Evolutionary conservation across 1,140 invertebrate species (phyloP).

Genomic region (Grapholita molesta): DNA sequence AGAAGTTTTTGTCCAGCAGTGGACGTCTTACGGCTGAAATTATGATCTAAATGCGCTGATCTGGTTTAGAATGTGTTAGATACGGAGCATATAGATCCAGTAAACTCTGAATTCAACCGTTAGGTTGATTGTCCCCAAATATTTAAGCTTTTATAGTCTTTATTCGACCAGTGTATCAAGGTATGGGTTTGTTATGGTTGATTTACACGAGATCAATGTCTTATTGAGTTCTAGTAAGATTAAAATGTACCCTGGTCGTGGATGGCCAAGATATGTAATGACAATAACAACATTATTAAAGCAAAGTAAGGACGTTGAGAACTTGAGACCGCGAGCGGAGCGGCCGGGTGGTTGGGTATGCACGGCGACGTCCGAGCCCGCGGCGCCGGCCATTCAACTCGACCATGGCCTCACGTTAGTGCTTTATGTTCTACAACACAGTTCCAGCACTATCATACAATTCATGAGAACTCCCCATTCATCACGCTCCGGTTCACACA

Average conservation of each 20-base stretch:
- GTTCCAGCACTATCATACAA: constrained; percentile 20
- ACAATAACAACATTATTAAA: constrained; percentile 57
- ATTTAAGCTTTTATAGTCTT: background rate
- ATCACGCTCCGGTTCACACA: constrained; percentile 31
- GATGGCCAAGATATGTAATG: background rate
- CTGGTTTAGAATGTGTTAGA: background rate
- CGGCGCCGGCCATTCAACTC: constrained; percentile 66
- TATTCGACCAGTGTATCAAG: background rate
- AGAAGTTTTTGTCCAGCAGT: too few species aligned
- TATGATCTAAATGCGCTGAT: too few species aligned
- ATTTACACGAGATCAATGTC: background rate
- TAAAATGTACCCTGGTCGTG: background rate
- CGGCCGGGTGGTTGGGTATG: constrained; percentile 36
- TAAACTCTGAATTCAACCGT: background rate
- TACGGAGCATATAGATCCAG: background rate
- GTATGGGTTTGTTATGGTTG: background rate
- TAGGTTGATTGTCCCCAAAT: background rate
- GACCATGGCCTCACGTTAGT: constrained; percentile 45
- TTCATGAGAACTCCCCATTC: constrained; percentile 13
- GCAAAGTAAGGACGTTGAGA: constrained; percentile 61
- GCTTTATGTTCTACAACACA: constrained; percentile 38
- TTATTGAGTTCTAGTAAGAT: background rate
- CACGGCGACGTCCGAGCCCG: constrained; percentile 47
- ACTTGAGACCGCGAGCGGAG: constrained; percentile 26
- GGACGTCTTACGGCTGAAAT: too few species aligned